Percentiles rank a stretch among this genome's conserved stretches.
Conservation (phyloP, 2,113 vertebrate genomes). For the Cyprinus carpio region DNA sequence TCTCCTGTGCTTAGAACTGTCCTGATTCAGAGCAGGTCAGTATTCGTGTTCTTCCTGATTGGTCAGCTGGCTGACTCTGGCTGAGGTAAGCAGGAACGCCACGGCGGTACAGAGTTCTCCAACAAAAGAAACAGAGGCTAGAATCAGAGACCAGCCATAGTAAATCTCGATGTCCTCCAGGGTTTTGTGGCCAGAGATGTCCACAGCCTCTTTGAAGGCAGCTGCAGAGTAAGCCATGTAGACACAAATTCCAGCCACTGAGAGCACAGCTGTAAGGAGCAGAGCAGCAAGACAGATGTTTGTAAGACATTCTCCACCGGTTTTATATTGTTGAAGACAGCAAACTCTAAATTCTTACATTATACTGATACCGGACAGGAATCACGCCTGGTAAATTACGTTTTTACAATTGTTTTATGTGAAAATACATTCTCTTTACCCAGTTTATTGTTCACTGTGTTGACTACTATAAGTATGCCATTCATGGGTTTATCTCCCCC, state of each 20-base stretch:
- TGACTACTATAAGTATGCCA: no score
- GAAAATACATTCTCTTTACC: no score
- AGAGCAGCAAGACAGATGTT: not conserved
- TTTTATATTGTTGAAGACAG: not conserved
- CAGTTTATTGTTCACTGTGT: no score
- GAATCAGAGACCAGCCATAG: constrained; percentile 84
- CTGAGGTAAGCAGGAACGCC: constrained; percentile 76
- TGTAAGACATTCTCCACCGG: not conserved
- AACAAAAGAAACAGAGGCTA: constrained; percentile 80
- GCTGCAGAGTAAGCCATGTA: constrained; percentile 81
- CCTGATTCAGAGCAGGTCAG: constrained; percentile 52
- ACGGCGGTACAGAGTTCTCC: constrained; percentile 74
- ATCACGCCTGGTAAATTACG: not conserved
- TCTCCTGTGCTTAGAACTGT: not conserved
- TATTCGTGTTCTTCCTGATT: constrained; percentile 56
- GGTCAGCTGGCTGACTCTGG: constrained; percentile 64
- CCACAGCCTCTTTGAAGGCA: constrained; percentile 75
- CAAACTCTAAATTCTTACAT: no score
- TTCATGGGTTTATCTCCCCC: no score
- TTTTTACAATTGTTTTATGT: not conserved
- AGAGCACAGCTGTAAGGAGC: constrained; percentile 72
- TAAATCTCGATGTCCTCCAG: constrained; percentile 77
- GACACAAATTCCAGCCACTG: constrained; percentile 79
- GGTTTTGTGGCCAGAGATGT: constrained; percentile 71
- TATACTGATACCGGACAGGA: no score